Evolutionary conservation across 2,113 vertebrate species (phyloP), one percentile per base, ranked within the genome.

Genomic region (Coturnix japonica): DNA sequence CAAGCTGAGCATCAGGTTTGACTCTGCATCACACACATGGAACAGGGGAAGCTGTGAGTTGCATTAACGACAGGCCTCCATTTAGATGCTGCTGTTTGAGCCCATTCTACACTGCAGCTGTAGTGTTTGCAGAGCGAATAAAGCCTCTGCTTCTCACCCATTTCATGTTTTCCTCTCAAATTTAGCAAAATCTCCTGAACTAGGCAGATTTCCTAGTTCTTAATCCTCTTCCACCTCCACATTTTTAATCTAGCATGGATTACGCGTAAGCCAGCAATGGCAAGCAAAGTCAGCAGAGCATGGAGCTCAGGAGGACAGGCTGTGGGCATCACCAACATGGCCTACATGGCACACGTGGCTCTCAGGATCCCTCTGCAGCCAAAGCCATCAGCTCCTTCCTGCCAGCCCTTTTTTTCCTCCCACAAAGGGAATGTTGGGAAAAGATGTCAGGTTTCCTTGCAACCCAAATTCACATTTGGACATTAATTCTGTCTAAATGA

Each of bases 61-160:
- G 13, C 44, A n/a, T 21, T 12, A 28, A 14, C 1, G 7, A 22
- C 26, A 22, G 49, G 13, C n/a, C 46, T 8, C 7, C 17, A 44
- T 14, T 4, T 1, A 5, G 31, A 6, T 10, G 37, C 1, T 43
- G 33, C 23, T 60, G 9, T 9, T 2, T 30, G 26, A 70, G 73
- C 44, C 28, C 8, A 2, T 9, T 2, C 2, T 1, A 2, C 15
- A 1, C 60, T 6, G 20, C 33, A 21, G 54, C 66, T 20, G 1
- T 0, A 18, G 85, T 0, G 1, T 8, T 33, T 3, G 51, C 83
- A 65, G 49, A 79, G 43, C 21, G 17, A 71, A 25, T 6, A 18
- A 51, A 56, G 31, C 46, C 53, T 33, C 60, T 44, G 47, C 21
- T 11, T 11, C 51, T 75, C 83, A 33, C 33, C 41, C 30, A 3